Percentiles rank a stretch among this genome's conserved stretches.
Conservation (phyloP, 2,113 vertebrate genomes). For the Perca schrenkii region DNA sequence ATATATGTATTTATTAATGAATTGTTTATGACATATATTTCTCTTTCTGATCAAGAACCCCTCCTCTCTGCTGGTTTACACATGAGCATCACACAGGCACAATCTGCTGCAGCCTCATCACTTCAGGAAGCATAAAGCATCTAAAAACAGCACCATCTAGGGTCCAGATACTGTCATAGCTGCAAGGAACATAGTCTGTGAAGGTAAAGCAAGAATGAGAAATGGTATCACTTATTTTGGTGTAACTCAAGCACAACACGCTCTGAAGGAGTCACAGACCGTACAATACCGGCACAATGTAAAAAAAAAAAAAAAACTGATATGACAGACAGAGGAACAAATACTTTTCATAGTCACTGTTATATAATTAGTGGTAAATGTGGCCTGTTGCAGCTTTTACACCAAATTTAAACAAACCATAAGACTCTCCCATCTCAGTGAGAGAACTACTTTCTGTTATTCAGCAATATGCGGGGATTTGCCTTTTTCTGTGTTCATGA, state of each 20-base stretch:
- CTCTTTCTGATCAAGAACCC: neutral
- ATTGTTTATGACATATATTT: neutral
- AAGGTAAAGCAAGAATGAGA: neutral
- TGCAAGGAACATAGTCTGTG: neutral
- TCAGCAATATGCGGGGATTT: constrained; percentile 32
- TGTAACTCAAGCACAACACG: neutral
- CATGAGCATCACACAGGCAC: neutral
- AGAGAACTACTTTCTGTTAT: constrained; percentile 52
- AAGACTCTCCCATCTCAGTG: neutral
- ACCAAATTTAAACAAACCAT: neutral
- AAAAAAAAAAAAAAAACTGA: neutral
- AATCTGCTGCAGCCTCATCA: constrained; percentile 2
- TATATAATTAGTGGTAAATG: neutral
- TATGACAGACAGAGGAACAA: neutral
- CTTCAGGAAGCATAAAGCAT: neutral
- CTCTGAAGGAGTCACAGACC: neutral
- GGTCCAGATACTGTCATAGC: constrained; percentile 43
- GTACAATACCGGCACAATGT: neutral
- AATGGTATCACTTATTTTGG: neutral
- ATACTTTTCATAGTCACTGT: neutral
- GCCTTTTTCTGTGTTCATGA: constrained; percentile 23
- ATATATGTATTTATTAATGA: neutral
- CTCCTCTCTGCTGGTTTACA: constrained; percentile 8
- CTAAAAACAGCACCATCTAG: constrained; percentile 77
- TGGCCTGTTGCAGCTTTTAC: neutral